Evolutionary conservation across 1,140 invertebrate species (phyloP).

Genomic region (Aporrectodea caliginosa): DNA sequence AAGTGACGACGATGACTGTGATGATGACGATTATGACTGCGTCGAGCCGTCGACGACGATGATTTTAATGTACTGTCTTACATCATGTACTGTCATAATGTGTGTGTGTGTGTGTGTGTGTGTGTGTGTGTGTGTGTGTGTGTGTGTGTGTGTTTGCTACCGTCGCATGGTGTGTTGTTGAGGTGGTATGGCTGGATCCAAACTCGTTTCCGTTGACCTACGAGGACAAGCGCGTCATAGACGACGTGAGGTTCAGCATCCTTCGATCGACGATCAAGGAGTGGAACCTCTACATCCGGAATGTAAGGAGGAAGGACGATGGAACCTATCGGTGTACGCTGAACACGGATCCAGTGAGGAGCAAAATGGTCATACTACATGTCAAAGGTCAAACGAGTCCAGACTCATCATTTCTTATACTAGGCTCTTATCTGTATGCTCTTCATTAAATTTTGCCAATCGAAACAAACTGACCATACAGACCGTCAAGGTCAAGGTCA

Average conservation of each 20-base stretch:
- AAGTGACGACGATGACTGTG: background rate
- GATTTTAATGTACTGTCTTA: background rate
- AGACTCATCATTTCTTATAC: too few species aligned
- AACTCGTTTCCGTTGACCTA: constrained; percentile 41
- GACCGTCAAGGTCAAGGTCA: too few species aligned
- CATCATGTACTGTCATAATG: background rate
- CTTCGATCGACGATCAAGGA: constrained; percentile 46
- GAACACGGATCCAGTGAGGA: constrained; percentile 49
- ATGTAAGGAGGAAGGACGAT: constrained; percentile 40
- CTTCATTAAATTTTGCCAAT: too few species aligned
- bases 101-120: constrained; percentile 22
- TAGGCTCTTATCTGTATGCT: too few species aligned
- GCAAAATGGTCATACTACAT: constrained; percentile 47
- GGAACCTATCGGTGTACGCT: constrained; percentile 49
- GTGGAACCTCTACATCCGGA: constrained; percentile 43
- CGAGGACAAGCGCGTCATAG: constrained; percentile 42
- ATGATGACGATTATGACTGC: background rate
- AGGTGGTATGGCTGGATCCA: constrained; percentile 49
- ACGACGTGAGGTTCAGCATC: constrained; percentile 46
- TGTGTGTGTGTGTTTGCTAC: too few species aligned
- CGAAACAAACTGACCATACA: too few species aligned
- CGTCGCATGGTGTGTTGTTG: too few species aligned
- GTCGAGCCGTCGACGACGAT: background rate
- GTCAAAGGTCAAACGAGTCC: constrained; percentile 50
- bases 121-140: constrained; percentile 19